Evolutionary conservation across 2,113 vertebrate species (phyloP).

Genomic region (Channa maculata): DNA sequence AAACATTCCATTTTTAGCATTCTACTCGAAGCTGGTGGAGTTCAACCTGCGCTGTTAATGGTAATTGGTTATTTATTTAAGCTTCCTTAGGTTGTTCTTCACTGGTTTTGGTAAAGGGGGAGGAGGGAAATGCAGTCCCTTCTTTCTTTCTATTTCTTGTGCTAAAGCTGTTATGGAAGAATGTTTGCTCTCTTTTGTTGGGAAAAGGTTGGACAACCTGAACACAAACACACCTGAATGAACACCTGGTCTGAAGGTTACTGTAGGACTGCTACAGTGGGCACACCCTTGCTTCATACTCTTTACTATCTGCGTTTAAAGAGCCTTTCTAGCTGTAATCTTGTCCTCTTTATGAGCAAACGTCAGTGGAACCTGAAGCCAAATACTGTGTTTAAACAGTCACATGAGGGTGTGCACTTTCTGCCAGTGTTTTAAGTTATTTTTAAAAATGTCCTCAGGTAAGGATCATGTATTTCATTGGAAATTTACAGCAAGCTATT

Average conservation of each 20-base stretch:
- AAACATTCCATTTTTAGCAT: conserved; percentile 81
- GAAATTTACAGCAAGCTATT: conserved; percentile 16
- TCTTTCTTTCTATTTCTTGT: conserved; percentile 54
- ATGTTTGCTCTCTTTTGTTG: conserved; percentile 77
- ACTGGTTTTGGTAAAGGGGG: conserved; percentile 52
- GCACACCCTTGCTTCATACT: conserved; percentile 52
- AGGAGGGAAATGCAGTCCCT: conserved; percentile 13
- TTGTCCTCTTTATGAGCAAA: conserved; percentile 22
- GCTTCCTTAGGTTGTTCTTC: conserved; percentile 78
- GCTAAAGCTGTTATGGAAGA: conserved; percentile 41
- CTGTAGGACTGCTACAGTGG: conserved; percentile 28
- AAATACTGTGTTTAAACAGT: conserved; percentile 40
- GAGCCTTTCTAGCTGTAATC: conserved; percentile 37
- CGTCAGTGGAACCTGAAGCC: conserved; percentile 34
- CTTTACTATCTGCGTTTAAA: conserved; percentile 23
- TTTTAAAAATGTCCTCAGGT: conserved; percentile 27
- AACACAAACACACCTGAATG: conserved; percentile 64
- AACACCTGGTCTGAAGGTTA: conserved; percentile 73
- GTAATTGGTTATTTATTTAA: conserved; percentile 86
- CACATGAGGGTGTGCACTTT: conserved; percentile 32
- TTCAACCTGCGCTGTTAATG: conserved; percentile 67
- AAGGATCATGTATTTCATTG: conserved; percentile 17
- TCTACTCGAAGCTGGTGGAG: conserved; percentile 68
- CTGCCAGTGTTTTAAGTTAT: conserved; percentile 28
- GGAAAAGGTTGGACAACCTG: conserved; percentile 55